Base-by-base conservation (phyloP, 2,797 vertebrate species). In the Sylvia borin region DNA sequence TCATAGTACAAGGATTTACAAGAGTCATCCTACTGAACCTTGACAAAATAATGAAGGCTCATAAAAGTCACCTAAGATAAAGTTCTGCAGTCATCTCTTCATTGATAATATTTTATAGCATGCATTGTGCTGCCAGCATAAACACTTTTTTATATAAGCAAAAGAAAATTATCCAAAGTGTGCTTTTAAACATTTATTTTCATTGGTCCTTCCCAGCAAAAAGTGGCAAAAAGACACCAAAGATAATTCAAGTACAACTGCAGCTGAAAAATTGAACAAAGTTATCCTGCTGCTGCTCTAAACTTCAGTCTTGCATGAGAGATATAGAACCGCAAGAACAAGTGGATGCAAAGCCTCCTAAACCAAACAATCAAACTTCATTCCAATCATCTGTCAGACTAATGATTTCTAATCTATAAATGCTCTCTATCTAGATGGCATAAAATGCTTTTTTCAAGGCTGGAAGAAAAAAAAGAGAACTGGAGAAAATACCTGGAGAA, bases 201-300 rank as follows among this genome's bases (percentile, higher is more conserved):
- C 1, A 5, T 36, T 47, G 7, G 13, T 5, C 2, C 2, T 47
- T 14, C 16, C 12, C 5, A 47, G 6, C 3, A 58, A 77, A 67
- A 71, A 40, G 2, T 7, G 14, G 5, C 6, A 36, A 70, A 92
- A 26, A 27, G 5, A 86, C 15, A 73, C 51, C 18, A 54, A 65
- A 67, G 21, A 36, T 3, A 75, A 54, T 16, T 60, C 8, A 75
- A 66, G 36, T 48, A 34, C 25, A 85, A 70, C 11, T 36, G 9
- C 26, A 60, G 31, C 13, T 62, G 8, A 62, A 61, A 92, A 90
- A 64, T 0, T 11, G 9, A 71, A 53, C 16, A 51, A 34, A 50
- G 3, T 18, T 36, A 11, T 75, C 16, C 36, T 64, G 21, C 29
- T 62, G 14, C 57, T 79, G 40, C 27, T 75, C 47, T 70, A n/a